Evolutionary conservation across 2,113 vertebrate genomes (phyloP), one percentile per base, ranked within the genome.

Genomic region (Centrocercus urophasianus): DNA sequence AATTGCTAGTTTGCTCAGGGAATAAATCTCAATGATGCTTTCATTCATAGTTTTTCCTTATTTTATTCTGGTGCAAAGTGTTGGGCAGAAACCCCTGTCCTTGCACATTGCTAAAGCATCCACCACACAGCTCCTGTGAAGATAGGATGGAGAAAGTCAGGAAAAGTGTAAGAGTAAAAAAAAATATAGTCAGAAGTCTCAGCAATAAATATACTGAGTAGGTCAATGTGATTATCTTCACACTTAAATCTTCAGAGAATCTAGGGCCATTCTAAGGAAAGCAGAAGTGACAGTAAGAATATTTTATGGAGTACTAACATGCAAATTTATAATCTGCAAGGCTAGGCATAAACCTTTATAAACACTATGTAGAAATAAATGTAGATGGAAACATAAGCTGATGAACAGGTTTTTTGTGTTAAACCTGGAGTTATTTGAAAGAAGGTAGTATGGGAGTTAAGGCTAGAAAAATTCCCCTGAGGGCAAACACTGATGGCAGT

Each of bases 371-470:
- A 84, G 87, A 96, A 94, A 92, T 75, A 95, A 78, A 69, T 87
- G n/a, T 71, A 93, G 73, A 56, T 92, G 88, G 96, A 96, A 95
- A 84, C 64, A 78, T 64, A 87, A 86, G 86, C 88, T 76, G 94
- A 82, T 0, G 0, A 96, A 94, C 96, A 97, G 91, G 67, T 95
- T 96, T 96, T 97, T 95, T 96, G 66, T 82, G 94, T 96, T 97
- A 95, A 95, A 95, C 78, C 80, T 95, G 93, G 60, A 89, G 75
- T 73, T 93, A 9, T 95, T 95, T 91, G 80, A 84, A 95, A 87
- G 69, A 93, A 63, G 38, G 40, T 93, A 75, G 84, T 87, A 92
- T 77, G 64, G 70, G 80, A 88, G 92, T 89, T 91, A 93, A 88
- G 45, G 19, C 59, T 94, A 79, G 24, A 91, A 88, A 66, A 91